Evolutionary conservation across 1,140 invertebrate genomes (phyloP), one percentile per base, ranked within the genome.

Genomic region (Anthonomus grandis): DNA sequence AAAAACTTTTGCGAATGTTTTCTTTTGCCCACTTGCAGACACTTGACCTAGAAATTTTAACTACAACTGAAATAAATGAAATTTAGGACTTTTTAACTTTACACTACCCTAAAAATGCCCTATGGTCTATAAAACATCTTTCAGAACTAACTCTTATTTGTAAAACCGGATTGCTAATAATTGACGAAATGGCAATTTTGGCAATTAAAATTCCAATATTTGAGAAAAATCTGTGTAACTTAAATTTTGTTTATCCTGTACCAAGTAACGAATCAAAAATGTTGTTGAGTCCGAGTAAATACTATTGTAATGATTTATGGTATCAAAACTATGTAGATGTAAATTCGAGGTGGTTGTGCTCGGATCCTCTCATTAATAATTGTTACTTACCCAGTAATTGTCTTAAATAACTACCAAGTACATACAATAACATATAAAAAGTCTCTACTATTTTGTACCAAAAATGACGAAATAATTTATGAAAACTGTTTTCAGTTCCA

Each of bases 141-240:
- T 8, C 34, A 6, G 34, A 51, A 21, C 19, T 51, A 19, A 38
- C 31, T 8, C 17, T 51, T n/a, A 51, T 51, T 21, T 51, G 34
- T 25, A 39, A 39, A 23, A 39, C 46, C 23, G 23, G 46, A 1
- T n/a, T 23, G 4, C 1, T 3, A 23, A 46, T 46, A 12, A 10
- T 3, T 8, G 6, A 31, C 17, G 44, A 46, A 46, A 46, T 25
- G 44, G 19, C 18, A 2, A 46, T 22, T 23, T 1, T 23, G 1
- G 21, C 46, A 49, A 31, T 49, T 49, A 49, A 49, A 34, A 49
- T 49, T 34, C 46, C 46, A 1, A 23, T 46, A 2, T 46, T 46
- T 46, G 44, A 46, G 24, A 1, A 1, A 2, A 2, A 22, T 1
- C 2, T 24, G 9, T 46, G 44, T 37, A n/a, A 49, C 9, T 17